Conservation (phyloP, 1,140 invertebrate genomes). For the Gyrodactylus bullatarudis region DNA sequence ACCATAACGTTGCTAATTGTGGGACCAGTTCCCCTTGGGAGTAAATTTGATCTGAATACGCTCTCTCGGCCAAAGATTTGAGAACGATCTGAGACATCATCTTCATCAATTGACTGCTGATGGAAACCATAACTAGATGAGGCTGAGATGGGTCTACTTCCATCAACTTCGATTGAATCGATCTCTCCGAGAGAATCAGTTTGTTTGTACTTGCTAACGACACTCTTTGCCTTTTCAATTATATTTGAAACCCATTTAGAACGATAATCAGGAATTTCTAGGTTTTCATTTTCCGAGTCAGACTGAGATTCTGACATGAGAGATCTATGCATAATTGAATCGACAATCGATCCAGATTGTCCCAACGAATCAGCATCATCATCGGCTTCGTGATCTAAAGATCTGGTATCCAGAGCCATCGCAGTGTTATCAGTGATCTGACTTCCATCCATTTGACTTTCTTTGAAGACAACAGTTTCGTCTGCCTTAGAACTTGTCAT, state of each 20-base stretch:
- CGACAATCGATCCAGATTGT: background rate
- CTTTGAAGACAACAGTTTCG: background rate
- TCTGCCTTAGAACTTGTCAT: background rate
- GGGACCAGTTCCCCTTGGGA: background rate
- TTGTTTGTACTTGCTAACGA: background rate
- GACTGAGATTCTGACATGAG: background rate
- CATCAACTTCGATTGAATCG: background rate
- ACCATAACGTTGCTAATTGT: background rate
- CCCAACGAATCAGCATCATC: background rate
- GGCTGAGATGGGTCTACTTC: background rate
- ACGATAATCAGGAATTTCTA: background rate
- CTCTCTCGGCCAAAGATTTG: background rate
- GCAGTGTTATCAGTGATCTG: background rate
- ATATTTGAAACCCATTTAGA: background rate
- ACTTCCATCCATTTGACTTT: too few species aligned
- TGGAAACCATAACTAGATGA: background rate
- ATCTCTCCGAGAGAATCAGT: background rate
- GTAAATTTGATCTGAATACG: background rate
- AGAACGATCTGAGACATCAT: background rate
- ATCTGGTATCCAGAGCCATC: background rate
- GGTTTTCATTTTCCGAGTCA: background rate
- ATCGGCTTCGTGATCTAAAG: background rate
- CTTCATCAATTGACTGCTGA: background rate
- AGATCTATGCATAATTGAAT: background rate
- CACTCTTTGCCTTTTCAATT: background rate